Evolutionary conservation across 2,797 vertebrate species (phyloP).

Genomic region (Tamandua tetradactyla): DNA sequence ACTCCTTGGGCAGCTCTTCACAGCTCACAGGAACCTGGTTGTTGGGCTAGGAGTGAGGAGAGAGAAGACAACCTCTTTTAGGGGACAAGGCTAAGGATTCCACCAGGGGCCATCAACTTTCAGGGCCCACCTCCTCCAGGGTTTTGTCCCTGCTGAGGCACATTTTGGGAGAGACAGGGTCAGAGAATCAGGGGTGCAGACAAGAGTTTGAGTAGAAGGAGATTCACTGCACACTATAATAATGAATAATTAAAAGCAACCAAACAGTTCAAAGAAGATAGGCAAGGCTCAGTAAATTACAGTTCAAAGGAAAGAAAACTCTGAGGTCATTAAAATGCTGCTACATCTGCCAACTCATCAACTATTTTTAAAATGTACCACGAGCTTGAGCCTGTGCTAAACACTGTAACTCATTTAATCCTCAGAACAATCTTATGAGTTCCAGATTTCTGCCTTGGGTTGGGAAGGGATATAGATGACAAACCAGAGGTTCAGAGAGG

Average conservation of each 20-base stretch:
- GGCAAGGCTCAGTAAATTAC: accelerated
- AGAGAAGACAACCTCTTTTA: not conserved
- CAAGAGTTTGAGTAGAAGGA: not conserved
- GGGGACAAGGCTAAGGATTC: not conserved
- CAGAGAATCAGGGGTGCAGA: not conserved
- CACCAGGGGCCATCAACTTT: not conserved
- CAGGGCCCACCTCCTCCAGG: not conserved
- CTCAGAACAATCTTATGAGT: not conserved
- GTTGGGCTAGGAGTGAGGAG: constrained; percentile 33
- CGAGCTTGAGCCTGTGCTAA: not conserved
- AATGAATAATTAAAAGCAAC: not conserved
- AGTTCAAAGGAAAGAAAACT: not conserved
- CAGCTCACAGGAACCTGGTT: constrained; percentile 67
- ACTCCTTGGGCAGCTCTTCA: not conserved
- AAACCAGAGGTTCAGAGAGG: not conserved
- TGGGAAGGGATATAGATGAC: not conserved
- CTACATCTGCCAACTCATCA: not conserved
- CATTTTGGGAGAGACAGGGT: not conserved
- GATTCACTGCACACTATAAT: not conserved
- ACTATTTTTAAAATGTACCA: not conserved
- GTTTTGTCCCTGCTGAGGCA: not conserved
- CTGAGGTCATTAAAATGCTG: not conserved
- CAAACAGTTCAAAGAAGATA: not conserved
- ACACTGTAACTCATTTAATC: not conserved
- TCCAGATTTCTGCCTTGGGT: not conserved